Evolutionary conservation across 2,113 vertebrate species (phyloP).

Genomic region (Harpagus bidentatus): DNA sequence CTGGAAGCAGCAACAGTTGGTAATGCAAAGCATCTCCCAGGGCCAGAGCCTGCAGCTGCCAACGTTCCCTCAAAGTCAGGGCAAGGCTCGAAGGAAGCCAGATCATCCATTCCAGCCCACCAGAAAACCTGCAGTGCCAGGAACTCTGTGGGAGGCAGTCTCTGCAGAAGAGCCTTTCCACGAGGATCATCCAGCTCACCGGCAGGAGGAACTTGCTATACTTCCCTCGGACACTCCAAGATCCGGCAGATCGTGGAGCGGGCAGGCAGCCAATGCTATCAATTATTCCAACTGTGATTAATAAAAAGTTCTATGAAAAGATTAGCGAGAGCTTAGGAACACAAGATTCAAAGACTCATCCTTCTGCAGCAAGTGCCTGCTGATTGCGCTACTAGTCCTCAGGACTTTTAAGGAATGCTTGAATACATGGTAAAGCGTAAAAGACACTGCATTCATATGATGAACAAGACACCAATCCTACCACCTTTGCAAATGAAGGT

Average conservation of each 20-base stretch:
- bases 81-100: neutral
- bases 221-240: neutral
- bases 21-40: neutral
- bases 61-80: neutral
- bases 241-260: accelerated
- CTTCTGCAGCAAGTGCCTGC: neutral
- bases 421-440: accelerated
- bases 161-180: neutral
- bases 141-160: neutral
- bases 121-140: neutral
- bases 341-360: neutral
- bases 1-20: constrained; percentile 16
- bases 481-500: neutral
- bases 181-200: neutral
- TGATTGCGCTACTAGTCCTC: neutral
- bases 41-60: neutral
- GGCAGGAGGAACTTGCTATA: neutral
- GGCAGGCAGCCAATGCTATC: neutral
- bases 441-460: accelerated
- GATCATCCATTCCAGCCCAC: neutral
- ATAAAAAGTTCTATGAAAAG: neutral
- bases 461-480: neutral
- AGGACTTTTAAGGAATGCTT: neutral
- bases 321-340: neutral
- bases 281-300: neutral